These are phyloP conservation scores for Neogale vison DNA, from an alignment of 2,113 vertebrate genomes.

Conservation along the genomic window DNA sequence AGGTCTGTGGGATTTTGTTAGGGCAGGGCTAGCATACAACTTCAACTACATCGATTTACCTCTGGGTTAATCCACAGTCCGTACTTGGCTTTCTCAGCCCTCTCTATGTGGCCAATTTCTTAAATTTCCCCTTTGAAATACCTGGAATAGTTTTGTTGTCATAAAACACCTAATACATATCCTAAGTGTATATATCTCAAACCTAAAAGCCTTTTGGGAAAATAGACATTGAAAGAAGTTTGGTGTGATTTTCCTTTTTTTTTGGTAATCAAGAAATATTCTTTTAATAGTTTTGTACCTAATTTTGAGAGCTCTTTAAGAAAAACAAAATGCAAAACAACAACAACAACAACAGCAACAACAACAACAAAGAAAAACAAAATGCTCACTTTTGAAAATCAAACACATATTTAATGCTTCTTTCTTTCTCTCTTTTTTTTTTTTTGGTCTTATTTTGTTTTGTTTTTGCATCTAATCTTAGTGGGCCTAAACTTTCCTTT, in stretches of 20 bases:
- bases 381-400: not conserved
- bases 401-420: not conserved
- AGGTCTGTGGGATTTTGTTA: not conserved
- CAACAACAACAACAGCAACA: no score
- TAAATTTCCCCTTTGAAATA: conserved; percentile 6
- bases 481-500: not conserved
- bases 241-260: not conserved
- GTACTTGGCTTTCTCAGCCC: not conserved
- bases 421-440: no score
- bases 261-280: not conserved
- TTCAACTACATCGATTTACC: not conserved
- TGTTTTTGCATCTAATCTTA: not conserved
- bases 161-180: not conserved
- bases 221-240: not conserved
- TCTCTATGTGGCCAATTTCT: not conserved
- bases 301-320: not conserved
- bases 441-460: not conserved
- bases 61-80: not conserved
- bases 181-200: not conserved
- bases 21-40: not conserved
- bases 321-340: not conserved
- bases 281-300: not conserved
- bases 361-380: not conserved
- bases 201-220: not conserved
- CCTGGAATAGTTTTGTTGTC: not conserved